phyloP scores from a whole-genome alignment of 2,888 invertebrate species.

The Patella pellucida region DNA sequence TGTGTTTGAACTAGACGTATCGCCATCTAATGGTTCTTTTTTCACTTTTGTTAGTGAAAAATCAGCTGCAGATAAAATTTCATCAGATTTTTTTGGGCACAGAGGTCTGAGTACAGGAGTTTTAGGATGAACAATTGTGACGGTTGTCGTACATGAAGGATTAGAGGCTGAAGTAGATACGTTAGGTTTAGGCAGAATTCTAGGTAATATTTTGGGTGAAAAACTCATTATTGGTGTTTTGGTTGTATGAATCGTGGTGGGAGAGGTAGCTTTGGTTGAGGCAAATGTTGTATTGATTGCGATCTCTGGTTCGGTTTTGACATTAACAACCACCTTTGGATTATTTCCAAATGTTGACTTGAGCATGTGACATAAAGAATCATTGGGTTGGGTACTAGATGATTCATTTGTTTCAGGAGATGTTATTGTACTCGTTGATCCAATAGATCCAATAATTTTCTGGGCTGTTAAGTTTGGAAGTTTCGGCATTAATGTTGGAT shows the following conservation, averaged over 20 bases:
- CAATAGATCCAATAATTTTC: too few relatives aligned
- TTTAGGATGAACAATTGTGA: neutral
- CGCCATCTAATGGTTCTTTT: neutral
- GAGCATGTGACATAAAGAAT: neutral
- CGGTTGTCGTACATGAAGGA: neutral
- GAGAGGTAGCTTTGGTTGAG: neutral
- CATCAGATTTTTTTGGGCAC: neutral
- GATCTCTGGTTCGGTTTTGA: constrained; percentile 10
- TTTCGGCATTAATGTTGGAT: neutral
- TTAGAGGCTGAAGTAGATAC: too few relatives aligned
- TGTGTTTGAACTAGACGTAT: neutral
- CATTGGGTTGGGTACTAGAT: neutral
- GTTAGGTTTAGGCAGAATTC: neutral
- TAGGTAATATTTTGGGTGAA: neutral
- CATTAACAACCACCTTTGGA: neutral
- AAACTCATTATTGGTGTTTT: neutral
- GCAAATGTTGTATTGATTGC: neutral
- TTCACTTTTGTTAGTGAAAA: neutral
- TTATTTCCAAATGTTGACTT: neutral
- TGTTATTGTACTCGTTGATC: neutral
- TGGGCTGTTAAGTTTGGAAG: too few relatives aligned
- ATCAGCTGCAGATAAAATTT: neutral
- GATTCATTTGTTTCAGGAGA: neutral
- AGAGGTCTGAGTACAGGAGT: neutral
- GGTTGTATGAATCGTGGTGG: neutral